Evolutionary conservation across 2,797 vertebrate species (phyloP).

Genomic region (Etheostoma perlongum): DNA sequence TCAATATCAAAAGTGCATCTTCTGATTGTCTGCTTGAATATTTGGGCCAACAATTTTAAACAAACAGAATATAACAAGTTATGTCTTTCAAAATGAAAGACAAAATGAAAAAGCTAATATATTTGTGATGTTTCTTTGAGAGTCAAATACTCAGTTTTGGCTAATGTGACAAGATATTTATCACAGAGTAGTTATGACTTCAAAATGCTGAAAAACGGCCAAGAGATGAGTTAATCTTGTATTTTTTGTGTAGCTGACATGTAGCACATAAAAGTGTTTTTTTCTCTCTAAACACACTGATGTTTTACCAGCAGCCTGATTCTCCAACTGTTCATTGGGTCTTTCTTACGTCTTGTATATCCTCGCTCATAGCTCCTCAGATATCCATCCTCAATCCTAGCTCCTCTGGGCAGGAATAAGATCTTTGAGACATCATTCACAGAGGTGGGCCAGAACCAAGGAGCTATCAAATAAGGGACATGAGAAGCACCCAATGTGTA

Average conservation of each 20-base stretch:
- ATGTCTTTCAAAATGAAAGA: neutral
- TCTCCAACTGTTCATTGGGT: neutral
- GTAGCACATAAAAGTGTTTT: neutral
- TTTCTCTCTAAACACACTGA: neutral
- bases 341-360: too few relatives aligned
- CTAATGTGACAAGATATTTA: neutral
- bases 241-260: neutral
- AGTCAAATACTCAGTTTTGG: neutral
- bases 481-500: too few relatives aligned
- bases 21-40: neutral
- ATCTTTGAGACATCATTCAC: too few relatives aligned
- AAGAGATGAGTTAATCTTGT: neutral
- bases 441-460: too few relatives aligned
- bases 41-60: neutral
- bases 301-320: neutral
- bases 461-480: too few relatives aligned
- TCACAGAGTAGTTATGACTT: constrained; percentile 1
- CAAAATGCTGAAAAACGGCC: neutral
- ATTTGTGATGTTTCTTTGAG: neutral
- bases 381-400: too few relatives aligned
- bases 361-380: too few relatives aligned
- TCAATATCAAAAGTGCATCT: neutral
- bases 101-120: neutral
- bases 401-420: too few relatives aligned
- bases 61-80: neutral